Conservation (phyloP, 2,113 vertebrate genomes). For the Hymenochirus boettgeri region DNA sequence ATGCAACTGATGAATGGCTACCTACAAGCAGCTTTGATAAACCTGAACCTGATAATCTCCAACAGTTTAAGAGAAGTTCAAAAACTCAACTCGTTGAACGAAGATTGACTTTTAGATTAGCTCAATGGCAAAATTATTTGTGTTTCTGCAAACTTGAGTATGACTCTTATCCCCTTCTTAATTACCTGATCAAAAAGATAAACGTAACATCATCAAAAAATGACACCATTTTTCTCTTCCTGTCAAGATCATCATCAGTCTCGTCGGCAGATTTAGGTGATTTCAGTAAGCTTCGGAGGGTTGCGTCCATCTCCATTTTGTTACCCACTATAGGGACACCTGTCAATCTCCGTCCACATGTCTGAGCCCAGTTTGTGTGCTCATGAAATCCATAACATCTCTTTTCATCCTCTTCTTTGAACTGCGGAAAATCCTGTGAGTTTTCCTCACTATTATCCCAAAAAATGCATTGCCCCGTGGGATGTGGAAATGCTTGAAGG, state of each 20-base stretch:
- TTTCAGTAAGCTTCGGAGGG: constrained; percentile 82
- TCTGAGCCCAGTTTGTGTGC: constrained; percentile 42
- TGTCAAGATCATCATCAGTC: constrained; percentile 69
- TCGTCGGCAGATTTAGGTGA: constrained; percentile 79
- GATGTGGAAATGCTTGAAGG: constrained; percentile 71
- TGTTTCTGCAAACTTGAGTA: no score
- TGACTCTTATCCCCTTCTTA: no score
- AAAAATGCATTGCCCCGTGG: constrained; percentile 68
- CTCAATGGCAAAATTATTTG: no score
- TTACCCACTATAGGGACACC: constrained; percentile 81
- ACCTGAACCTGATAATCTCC: no score
- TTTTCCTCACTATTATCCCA: constrained; percentile 67
- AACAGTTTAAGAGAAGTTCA: no score
- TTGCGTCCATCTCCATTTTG: constrained; percentile 75
- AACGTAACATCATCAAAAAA: constrained; percentile 82
- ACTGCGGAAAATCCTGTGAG: neutral
- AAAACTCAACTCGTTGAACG: no score
- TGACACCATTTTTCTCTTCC: constrained; percentile 76
- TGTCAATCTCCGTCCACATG: constrained; percentile 47
- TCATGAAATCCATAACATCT: constrained; percentile 30
- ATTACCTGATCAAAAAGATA: constrained; percentile 89
- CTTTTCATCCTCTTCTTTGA: constrained; percentile 76
- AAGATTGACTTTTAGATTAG: no score
- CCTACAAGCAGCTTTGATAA: no score
- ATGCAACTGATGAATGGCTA: no score